A percentile compares a stretch with the other conserved stretches of the same genome.
phyloP scores from a whole-genome alignment of 2,797 vertebrate species.

The Cetoscarus ocellatus region DNA sequence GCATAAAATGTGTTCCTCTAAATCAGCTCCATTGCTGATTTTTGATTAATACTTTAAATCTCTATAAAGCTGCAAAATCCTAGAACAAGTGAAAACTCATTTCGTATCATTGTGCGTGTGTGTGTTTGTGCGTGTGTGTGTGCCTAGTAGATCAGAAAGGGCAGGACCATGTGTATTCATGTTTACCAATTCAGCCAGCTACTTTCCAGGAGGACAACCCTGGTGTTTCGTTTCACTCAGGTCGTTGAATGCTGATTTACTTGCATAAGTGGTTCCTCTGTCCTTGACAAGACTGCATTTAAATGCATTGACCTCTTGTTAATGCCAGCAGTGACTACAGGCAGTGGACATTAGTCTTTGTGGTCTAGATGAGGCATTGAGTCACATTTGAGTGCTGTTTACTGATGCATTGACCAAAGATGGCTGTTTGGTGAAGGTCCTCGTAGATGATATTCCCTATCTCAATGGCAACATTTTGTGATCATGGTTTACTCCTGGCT shows the following conservation, averaged over 20 bases:
- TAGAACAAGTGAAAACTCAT: slow-evolving; percentile 48
- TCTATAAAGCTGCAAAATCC: slow-evolving; percentile 38
- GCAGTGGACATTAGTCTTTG: slow-evolving; percentile 6
- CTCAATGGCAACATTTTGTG: slow-evolving; percentile 2
- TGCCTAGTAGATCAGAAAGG: neutral
- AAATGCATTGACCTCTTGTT: slow-evolving; percentile 46
- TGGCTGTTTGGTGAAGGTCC: slow-evolving; percentile 35
- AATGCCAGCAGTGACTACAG: slow-evolving; percentile 27
- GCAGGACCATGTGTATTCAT: neutral
- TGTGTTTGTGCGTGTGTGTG: slow-evolving; percentile 7
- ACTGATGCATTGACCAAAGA: slow-evolving; percentile 27
- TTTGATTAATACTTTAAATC: slow-evolving; percentile 23
- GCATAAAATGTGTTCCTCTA: neutral
- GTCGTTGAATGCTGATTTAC: slow-evolving; percentile 41
- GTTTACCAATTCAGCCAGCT: slow-evolving; percentile 12
- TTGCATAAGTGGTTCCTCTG: slow-evolving; percentile 44
- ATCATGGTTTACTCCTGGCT: neutral
- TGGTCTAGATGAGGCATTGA: slow-evolving; percentile 21
- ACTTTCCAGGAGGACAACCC: slow-evolving; percentile 42
- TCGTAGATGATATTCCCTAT: neutral
- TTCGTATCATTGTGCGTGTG: slow-evolving; percentile 18
- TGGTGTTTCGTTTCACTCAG: slow-evolving; percentile 36
- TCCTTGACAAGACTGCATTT: slow-evolving; percentile 45
- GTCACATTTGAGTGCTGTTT: slow-evolving; percentile 27
- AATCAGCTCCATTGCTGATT: slow-evolving; percentile 27